Conservation (phyloP, 1,140 invertebrate species). For the Phortica variegata region DNA sequence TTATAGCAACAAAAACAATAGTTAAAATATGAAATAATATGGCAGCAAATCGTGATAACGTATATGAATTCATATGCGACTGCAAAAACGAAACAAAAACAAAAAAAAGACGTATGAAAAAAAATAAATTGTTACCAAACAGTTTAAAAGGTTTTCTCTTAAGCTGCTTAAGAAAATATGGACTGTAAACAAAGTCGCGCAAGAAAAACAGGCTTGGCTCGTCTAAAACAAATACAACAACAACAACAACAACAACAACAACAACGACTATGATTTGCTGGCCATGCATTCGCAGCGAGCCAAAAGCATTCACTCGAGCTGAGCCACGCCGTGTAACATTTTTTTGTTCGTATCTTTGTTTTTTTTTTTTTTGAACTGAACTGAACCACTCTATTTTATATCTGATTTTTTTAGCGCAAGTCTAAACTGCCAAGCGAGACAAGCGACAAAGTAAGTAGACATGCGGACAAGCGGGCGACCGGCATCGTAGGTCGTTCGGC, state of each 20-base stretch:
- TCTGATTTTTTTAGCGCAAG: too few relatives aligned
- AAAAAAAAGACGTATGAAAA: constrained; percentile 13
- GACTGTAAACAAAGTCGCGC: neutral
- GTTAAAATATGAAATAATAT: constrained; percentile 47
- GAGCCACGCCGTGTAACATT: constrained; percentile 40
- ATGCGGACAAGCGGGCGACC: too few relatives aligned
- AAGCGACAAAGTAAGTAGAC: too few relatives aligned
- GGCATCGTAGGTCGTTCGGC: too few relatives aligned
- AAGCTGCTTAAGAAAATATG: constrained; percentile 9
- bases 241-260: constrained; percentile 3
- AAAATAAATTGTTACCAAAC: constrained; percentile 48
- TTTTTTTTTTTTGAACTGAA: too few relatives aligned
- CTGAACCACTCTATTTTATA: constrained; percentile 51
- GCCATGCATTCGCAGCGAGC: constrained; percentile 21
- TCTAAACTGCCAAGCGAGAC: too few relatives aligned
- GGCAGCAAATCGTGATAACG: constrained; percentile 54
- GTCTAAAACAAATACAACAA: constrained; percentile 25
- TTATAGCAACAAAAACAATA: constrained; percentile 1
- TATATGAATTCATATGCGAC: constrained; percentile 21
- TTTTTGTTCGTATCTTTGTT: too few relatives aligned
- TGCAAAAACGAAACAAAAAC: constrained; percentile 30
- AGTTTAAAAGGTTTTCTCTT: constrained; percentile 24
- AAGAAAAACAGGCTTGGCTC: constrained; percentile 47
- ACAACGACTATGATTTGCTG: neutral
- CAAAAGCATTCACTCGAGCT: too few relatives aligned